phyloP scores from a whole-genome alignment of 1,140 invertebrate genomes.

The Leptinotarsa lineolata region DNA sequence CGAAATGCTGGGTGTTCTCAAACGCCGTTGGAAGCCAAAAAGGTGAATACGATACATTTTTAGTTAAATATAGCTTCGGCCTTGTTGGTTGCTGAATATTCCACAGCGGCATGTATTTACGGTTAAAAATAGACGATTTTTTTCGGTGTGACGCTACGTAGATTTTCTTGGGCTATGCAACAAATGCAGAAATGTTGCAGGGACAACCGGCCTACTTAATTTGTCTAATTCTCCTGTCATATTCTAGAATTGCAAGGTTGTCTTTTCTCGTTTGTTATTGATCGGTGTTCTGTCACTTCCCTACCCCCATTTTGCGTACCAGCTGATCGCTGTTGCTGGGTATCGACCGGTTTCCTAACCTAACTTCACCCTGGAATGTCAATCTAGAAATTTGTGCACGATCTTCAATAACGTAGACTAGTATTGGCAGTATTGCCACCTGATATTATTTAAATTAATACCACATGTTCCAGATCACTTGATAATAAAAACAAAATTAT shows the following conservation, averaged over 20 bases:
- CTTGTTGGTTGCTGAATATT: conserved; percentile 28
- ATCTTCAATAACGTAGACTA: no score
- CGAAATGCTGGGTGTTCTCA: conserved; percentile 51
- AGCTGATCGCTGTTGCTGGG: conserved; percentile 24
- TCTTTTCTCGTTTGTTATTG: no score
- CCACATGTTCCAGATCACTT: no score
- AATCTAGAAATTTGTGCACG: no score
- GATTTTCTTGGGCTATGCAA: neutral
- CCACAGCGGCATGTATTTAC: neutral
- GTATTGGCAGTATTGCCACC: no score
- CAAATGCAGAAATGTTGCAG: neutral
- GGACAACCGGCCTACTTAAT: neutral
- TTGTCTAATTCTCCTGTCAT: no score
- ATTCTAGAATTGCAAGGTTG: no score
- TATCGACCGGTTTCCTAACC: conserved; percentile 21
- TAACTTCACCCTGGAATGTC: conserved; percentile 6
- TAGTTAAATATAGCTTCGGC: conserved; percentile 30
- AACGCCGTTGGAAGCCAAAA: conserved; percentile 53
- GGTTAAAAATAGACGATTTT: conserved; percentile 2
- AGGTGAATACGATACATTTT: conserved; percentile 39
- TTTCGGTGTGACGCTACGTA: neutral
- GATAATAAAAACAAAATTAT: no score
- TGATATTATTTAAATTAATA: no score
- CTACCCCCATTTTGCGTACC: conserved; percentile 12
- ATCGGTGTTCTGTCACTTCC: neutral